A percentile compares a stretch with the other conserved stretches of the same genome.
phyloP scores from a whole-genome alignment of 1,140 invertebrate species.

The Oryzaephilus surinamensis region DNA sequence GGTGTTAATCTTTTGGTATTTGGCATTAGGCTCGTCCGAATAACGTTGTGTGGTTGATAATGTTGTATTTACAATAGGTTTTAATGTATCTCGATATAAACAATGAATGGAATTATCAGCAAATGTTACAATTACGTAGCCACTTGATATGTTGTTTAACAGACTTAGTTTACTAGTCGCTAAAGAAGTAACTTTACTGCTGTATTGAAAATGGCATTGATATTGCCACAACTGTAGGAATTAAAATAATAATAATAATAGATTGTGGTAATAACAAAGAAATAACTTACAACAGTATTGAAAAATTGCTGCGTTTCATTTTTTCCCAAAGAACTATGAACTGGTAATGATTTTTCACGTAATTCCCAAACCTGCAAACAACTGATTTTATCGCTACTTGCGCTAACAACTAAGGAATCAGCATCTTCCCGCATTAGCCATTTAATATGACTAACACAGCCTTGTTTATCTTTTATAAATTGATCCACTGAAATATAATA shows the following conservation, averaged over 20 bases:
- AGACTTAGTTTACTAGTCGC: conserved; percentile 53
- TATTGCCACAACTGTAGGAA: conserved; percentile 53
- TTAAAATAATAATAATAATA: conserved; percentile 2
- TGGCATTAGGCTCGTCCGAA: conserved; percentile 41
- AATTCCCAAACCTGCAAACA: conserved; percentile 81
- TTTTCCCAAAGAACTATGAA: conserved; percentile 60
- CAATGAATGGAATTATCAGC: conserved; percentile 67
- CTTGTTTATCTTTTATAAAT: conserved; percentile 26
- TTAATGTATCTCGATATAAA: conserved; percentile 61
- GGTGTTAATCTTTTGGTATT: conserved; percentile 31
- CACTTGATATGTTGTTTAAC: conserved; percentile 46
- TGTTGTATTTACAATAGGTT: conserved; percentile 48
- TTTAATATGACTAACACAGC: conserved; percentile 56
- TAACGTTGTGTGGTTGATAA: conserved; percentile 41
- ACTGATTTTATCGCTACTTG: conserved; percentile 48
- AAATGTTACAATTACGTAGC: conserved; percentile 59
- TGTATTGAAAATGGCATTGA: conserved; percentile 48
- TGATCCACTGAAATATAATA: conserved; percentile 21
- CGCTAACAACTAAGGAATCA: conserved; percentile 67
- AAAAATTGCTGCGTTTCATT: conserved; percentile 45
- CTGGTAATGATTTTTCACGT: conserved; percentile 61
- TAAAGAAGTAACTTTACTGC: conserved; percentile 40
- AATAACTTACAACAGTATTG: conserved; percentile 56
- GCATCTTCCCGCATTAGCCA: conserved; percentile 74
- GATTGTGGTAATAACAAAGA: conserved; percentile 3